Evolutionary conservation across 2,113 vertebrate species (phyloP).

Genomic region (Hiodon alosoides): DNA sequence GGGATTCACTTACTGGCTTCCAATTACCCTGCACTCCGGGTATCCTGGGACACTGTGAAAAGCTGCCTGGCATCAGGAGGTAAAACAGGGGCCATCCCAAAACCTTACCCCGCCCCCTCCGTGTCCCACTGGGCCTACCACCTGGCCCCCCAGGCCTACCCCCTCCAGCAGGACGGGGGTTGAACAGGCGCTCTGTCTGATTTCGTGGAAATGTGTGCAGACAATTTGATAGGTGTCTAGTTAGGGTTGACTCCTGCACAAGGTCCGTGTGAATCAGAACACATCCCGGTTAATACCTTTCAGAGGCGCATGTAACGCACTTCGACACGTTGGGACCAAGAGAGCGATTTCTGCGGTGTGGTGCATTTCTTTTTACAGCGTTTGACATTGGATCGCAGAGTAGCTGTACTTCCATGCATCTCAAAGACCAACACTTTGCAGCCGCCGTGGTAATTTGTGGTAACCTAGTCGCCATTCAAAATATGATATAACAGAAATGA

Average conservation of each 20-base stretch:
- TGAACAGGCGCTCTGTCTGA: not conserved
- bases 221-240: not conserved
- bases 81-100: not conserved
- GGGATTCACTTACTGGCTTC: not conserved
- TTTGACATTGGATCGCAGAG: conserved; percentile 26
- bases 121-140: not conserved
- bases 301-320: not conserved
- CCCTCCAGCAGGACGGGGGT: not conserved
- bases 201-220: not conserved
- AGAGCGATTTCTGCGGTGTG: not conserved
- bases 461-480: not conserved
- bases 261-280: conserved; percentile 5
- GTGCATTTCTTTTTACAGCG: not conserved
- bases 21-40: not conserved
- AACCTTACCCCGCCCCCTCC: not conserved
- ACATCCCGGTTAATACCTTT: not conserved
- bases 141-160: not conserved
- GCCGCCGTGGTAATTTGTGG: conserved; percentile 23
- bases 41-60: not conserved
- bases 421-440: not conserved
- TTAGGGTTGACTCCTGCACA: not conserved
- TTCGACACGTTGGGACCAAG: conserved; percentile 2
- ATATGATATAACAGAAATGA: not conserved
- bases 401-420: conserved; percentile 40
- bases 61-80: not conserved